Evolutionary conservation across 2,113 vertebrate species (phyloP).

Genomic region (Mobula birostris): DNA sequence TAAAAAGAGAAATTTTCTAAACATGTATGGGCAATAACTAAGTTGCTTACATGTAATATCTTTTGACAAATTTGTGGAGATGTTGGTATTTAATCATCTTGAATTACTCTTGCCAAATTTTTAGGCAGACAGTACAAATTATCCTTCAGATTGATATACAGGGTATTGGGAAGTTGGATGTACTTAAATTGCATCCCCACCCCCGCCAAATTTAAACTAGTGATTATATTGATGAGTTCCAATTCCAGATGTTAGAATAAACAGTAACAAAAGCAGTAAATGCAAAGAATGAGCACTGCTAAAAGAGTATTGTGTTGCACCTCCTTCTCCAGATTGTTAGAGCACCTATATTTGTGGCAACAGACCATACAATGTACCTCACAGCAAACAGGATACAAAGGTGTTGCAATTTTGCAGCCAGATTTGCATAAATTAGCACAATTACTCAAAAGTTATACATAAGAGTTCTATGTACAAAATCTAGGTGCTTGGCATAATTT

Average conservation of each 20-base stretch:
- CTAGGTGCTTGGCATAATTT: background rate
- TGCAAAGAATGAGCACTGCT: background rate
- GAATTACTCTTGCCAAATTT: too few species aligned
- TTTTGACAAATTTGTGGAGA: too few species aligned
- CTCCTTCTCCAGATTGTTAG: background rate
- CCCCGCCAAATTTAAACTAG: background rate
- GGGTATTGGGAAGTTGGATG: background rate
- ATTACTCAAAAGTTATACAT: background rate
- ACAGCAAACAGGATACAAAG: background rate
- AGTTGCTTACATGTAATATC: too few species aligned
- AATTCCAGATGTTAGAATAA: background rate
- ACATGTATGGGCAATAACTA: background rate
- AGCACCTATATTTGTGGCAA: background rate
- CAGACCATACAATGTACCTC: background rate
- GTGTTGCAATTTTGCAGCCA: too few species aligned
- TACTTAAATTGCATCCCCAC: background rate
- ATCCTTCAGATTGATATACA: too few species aligned
- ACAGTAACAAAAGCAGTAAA: background rate
- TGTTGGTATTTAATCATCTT: too few species aligned
- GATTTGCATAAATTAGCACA: background rate
- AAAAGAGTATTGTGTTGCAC: background rate
- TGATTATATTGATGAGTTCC: background rate
- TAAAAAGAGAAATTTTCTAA: background rate
- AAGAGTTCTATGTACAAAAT: background rate
- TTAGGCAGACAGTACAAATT: too few species aligned